Base-by-base conservation (phyloP, 2,888 invertebrate genomes). In the Nematopogon swammerdamellus region DNA sequence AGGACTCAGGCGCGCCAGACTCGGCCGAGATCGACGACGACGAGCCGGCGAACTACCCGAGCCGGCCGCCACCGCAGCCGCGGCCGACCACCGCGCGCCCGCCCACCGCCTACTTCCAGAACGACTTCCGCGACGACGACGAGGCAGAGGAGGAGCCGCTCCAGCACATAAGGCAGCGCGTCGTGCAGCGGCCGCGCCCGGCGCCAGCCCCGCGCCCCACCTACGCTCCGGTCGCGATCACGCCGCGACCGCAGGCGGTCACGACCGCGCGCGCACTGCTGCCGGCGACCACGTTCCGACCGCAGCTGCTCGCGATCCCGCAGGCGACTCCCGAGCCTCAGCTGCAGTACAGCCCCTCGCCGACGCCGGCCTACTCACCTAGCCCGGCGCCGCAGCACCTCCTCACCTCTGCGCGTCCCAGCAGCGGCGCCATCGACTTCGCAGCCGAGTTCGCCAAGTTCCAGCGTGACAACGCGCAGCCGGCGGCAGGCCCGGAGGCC, bases 371-470 rank as follows among this genome's bases (percentile, higher is more conserved):
- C 65, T 67, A 76, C 64, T 58, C 77, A 42, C 64, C 77, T 14
- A 60, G 70, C 11, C 67, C 77, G 0, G 70, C 68, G 55, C 57
- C 46, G 49, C 62, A 44, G 51, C 59, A 53, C 72, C 68, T 1
- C 58, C 62, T 49, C 53, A 54, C 50, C 53, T 49, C 56, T 59
- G 45, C 53, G 56, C 57, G 60, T 67, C 48, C 64, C 73, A 47
- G 62, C 63, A 52, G 51, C 62, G 72, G 64, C 49, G 75, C 70
- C 54, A 83, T 82, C 30, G 87, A 89, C 65, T 89, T 89, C 55
- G 89, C 88, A 51, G 86, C 86, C 36, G 89, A 90, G 68, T 87
- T 90, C 60, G 88, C 88, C 53, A 86, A 84, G 60, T 87, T 87
- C 82, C 85, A 87, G 62, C 79, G 85, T 30, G 86, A 87, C 45